phyloP scores from a whole-genome alignment of 2,113 vertebrate genomes.

The Gobius niger region DNA sequence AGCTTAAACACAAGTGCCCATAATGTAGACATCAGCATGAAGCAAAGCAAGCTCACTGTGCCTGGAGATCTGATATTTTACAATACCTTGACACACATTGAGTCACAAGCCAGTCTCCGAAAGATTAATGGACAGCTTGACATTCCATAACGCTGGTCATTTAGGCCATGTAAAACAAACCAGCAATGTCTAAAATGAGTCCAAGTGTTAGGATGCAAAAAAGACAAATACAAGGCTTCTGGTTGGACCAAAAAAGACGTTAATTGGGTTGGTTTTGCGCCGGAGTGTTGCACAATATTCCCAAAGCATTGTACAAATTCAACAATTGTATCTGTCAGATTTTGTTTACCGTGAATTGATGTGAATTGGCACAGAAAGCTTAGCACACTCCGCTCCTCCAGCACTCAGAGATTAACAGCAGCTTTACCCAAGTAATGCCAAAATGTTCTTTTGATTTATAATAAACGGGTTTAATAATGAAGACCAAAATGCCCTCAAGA shows the following conservation, averaged over 20 bases:
- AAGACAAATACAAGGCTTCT: neutral
- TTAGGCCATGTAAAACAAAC: too few relatives aligned
- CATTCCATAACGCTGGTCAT: neutral
- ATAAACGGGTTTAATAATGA: neutral
- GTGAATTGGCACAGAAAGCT: neutral
- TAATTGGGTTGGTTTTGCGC: neutral
- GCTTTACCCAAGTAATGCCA: neutral
- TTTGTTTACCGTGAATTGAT: slow-evolving; percentile 1
- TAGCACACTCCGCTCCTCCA: neutral
- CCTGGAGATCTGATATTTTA: too few relatives aligned
- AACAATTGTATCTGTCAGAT: neutral
- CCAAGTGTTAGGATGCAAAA: too few relatives aligned
- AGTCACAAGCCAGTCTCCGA: neutral
- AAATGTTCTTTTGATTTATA: neutral
- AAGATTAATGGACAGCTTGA: neutral
- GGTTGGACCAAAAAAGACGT: neutral
- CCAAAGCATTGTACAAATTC: neutral
- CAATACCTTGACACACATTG: neutral
- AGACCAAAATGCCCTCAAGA: neutral
- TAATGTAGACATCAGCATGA: too few relatives aligned
- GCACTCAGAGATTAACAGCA: neutral
- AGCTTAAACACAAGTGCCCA: neutral
- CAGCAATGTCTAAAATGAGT: too few relatives aligned
- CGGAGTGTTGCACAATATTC: neutral
- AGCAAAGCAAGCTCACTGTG: too few relatives aligned